These are phyloP conservation scores for Callinectes sapidus DNA, from an alignment of 2,888 invertebrate species.

Conservation along the genomic window DNA sequence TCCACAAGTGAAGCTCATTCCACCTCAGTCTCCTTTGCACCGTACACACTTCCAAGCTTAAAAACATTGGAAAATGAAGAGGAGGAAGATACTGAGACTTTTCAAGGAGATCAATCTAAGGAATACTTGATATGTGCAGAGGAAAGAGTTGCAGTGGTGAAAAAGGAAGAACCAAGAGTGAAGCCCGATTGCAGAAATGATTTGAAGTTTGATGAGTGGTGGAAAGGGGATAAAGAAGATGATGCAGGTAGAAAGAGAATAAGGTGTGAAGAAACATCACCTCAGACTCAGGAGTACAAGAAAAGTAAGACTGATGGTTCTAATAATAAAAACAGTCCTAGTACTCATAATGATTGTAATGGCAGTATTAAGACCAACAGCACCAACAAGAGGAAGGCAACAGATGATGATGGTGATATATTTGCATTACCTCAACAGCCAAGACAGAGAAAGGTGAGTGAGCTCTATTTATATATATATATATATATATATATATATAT, in stretches of 20 bases:
- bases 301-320: neutral
- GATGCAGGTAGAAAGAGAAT: neutral
- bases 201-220: constrained; percentile 26
- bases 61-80: neutral
- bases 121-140: neutral
- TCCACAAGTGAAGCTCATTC: neutral
- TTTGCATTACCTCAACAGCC: neutral
- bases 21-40: neutral
- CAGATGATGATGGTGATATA: neutral
- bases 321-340: neutral
- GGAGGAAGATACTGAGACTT: neutral
- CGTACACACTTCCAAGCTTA: constrained; percentile 5
- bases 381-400: neutral
- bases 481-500: too few species aligned
- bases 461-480: neutral
- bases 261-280: constrained; percentile 20
- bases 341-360: neutral
- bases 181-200: neutral
- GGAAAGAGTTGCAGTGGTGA: neutral
- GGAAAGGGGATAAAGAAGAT: neutral
- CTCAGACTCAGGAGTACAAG: neutral
- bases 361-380: neutral
- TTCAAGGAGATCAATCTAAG: neutral
- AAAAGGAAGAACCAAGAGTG: neutral
- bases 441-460: constrained; percentile 10